Base-by-base conservation (phyloP, 2,113 vertebrate species). In the Ochotona princeps region DNA sequence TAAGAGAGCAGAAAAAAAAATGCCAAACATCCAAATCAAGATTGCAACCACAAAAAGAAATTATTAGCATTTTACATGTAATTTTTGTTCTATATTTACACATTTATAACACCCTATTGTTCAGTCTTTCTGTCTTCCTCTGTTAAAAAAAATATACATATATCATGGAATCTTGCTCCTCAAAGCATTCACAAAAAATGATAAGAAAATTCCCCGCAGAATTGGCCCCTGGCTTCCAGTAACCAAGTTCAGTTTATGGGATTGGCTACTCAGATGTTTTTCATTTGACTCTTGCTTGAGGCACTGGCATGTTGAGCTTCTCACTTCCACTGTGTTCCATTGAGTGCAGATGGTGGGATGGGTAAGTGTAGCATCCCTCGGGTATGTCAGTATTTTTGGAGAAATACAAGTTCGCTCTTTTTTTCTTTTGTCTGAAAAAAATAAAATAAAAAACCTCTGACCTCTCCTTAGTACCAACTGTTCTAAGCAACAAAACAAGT, bases 21-120 rank as follows among this genome's bases (percentile, higher is more conserved):
- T 61, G 83, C 92, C 83, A 92, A 93, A 96, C 89, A 44, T 76
- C 89, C 85, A 95, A 89, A 95, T 91, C 63, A 89, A 85, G 72
- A 86, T 47, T 61, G 49, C 32, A 89, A 87, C 72, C 73, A 91
- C 57, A 72, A 87, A 63, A 73, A 94, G 90, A 89, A 54, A 82
- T 7, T 87, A 57, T 92, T 57, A 87, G 81, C 57, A 65, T 94
- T 95, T 92, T 89, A 11, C 78, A 81, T 7, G 87, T 91, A 67
- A 89, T 79, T 63, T 76, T 35, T 63, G 76, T 61, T 35, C 49
- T 72, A 69, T 87, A 89, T 92, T 96, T 93, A 90, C 57, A 93
- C 60, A 74, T 73, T 72, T 96, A 92, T 81, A 90, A 85, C 65
- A 86, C 95, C 90, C 79, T 88, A 81, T 60, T 74, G 80, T 70